Percentiles rank a stretch among this genome's conserved stretches.
phyloP scores from a whole-genome alignment of 92 coral and sea anemone species.

The Epizoanthus illoricatus region DNA sequence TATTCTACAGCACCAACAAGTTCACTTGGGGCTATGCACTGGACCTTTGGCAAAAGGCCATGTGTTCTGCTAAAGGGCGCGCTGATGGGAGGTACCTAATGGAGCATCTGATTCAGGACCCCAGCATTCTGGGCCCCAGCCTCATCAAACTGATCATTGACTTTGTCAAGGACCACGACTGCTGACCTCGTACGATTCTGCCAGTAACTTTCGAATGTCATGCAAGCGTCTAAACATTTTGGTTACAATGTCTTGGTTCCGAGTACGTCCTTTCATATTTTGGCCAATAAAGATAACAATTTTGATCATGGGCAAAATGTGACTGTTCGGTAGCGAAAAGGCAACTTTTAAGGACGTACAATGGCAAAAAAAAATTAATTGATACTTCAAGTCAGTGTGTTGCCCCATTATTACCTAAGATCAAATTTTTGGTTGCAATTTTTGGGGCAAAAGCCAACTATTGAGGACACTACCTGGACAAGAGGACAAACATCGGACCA shows the following conservation, averaged over 20 bases:
- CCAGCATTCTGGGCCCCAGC: conserved; percentile 46
- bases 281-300: background rate
- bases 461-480: background rate
- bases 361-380: too few relatives aligned
- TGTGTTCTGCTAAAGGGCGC: conserved; percentile 81
- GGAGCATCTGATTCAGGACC: conserved; percentile 55
- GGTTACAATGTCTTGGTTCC: too few relatives aligned
- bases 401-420: too few relatives aligned
- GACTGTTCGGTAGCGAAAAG: too few relatives aligned
- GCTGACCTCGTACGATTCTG: background rate
- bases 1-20: conserved; percentile 52
- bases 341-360: too few relatives aligned
- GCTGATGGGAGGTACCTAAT: conserved; percentile 68
- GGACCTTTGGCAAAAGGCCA: conserved; percentile 69
- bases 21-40: conserved; percentile 59
- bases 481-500: too few relatives aligned
- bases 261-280: too few relatives aligned
- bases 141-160: conserved; percentile 58
- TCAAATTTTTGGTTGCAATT: background rate
- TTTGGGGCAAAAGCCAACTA: background rate
- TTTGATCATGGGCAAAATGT: too few relatives aligned
- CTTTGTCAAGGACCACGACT: conserved; percentile 57
- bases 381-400: too few relatives aligned
- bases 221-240: background rate
- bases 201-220: background rate